phyloP scores from a whole-genome alignment of 2,113 vertebrate genomes.

The Atherinomorus stipes region DNA sequence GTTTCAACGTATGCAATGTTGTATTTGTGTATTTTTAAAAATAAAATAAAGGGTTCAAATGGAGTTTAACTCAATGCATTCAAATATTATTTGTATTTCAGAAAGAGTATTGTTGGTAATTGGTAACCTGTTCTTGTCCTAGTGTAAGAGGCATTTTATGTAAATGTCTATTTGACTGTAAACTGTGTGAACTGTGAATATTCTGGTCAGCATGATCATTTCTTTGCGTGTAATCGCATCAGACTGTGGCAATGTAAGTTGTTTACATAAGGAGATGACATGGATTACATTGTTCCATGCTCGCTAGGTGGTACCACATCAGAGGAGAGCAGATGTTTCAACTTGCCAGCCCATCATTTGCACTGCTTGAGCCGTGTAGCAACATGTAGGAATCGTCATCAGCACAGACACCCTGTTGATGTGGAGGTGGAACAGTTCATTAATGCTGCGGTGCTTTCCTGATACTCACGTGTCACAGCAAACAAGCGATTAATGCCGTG shows the following conservation, averaged over 20 bases:
- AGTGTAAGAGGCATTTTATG: too few species aligned
- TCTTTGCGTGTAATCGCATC: constrained; percentile 1
- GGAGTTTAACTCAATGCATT: too few species aligned
- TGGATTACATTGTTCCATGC: background rate
- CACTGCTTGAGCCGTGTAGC: constrained; percentile 32
- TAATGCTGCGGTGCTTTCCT: constrained; percentile 15
- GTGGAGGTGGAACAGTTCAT: background rate
- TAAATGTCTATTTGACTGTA: too few species aligned
- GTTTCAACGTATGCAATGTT: too few species aligned
- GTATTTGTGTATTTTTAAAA: too few species aligned
- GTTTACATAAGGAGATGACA: constrained; percentile 5
- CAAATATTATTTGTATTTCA: too few species aligned
- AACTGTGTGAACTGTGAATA: too few species aligned
- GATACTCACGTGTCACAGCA: background rate
- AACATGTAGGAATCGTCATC: constrained; percentile 28
- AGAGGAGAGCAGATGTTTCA: constrained; percentile 41
- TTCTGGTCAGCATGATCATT: background rate
- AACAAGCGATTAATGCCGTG: constrained; percentile 17
- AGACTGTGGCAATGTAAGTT: background rate
- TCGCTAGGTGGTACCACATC: constrained; percentile 23
- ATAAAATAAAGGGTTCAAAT: too few species aligned
- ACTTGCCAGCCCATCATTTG: constrained; percentile 34
- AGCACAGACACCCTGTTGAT: constrained; percentile 14
- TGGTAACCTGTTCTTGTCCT: too few species aligned
- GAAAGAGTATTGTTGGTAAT: too few species aligned